Conservation (phyloP, 2,113 vertebrate species). For the Larimichthys polyactis region DNA sequence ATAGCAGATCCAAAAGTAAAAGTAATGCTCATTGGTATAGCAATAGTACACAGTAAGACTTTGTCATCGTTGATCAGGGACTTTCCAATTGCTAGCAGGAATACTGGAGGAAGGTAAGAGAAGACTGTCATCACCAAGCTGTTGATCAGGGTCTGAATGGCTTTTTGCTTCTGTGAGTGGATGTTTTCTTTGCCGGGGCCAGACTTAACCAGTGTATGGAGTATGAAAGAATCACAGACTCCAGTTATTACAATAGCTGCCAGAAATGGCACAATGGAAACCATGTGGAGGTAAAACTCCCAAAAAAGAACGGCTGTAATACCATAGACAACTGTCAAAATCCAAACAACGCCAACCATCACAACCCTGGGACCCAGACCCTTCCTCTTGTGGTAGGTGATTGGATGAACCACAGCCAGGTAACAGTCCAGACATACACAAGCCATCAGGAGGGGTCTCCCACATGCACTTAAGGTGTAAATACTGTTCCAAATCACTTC, state of each 20-base stretch:
- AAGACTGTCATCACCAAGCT: conserved; percentile 62
- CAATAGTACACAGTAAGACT: neutral
- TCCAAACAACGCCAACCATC: conserved; percentile 51
- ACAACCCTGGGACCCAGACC: conserved; percentile 55
- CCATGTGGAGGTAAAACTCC: accelerated
- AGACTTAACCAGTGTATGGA: conserved; percentile 51
- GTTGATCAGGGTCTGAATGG: conserved; percentile 67
- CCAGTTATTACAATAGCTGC: conserved; percentile 32
- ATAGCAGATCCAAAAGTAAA: conserved; percentile 40
- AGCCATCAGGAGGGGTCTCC: conserved; percentile 67
- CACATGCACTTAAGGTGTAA: too few species aligned
- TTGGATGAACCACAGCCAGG: conserved; percentile 76
- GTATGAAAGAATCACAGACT: conserved; percentile 63
- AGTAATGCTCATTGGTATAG: neutral
- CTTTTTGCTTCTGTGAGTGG: conserved; percentile 73
- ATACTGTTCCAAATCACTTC: too few species aligned
- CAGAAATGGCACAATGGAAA: neutral
- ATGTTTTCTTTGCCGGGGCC: conserved; percentile 40
- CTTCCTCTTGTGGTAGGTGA: conserved; percentile 65
- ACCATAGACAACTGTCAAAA: neutral
- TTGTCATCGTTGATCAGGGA: accelerated
- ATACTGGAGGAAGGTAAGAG: conserved; percentile 61
- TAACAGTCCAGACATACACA: conserved; percentile 76
- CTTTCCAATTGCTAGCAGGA: neutral
- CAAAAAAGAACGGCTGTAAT: neutral